These are phyloP conservation scores for Dexiosoma caninum DNA, from an alignment of 2,888 invertebrate species.

Conservation along the genomic window DNA sequence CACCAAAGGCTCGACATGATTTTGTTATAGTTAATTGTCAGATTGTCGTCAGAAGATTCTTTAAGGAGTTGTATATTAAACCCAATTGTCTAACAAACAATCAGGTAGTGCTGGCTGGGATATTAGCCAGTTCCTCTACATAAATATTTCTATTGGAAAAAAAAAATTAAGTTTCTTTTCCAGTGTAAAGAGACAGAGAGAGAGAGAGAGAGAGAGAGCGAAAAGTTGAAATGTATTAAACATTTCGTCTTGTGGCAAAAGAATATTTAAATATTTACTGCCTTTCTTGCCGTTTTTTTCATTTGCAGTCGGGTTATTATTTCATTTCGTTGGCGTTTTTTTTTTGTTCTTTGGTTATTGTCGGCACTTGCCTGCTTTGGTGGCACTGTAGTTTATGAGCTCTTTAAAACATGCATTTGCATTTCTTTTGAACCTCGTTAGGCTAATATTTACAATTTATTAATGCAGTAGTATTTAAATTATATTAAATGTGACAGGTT, in stretches of 20 bases:
- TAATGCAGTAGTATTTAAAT: conserved; percentile 71
- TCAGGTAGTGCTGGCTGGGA: no score
- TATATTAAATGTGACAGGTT: conserved; percentile 60
- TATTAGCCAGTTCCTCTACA: no score
- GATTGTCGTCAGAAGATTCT: no score
- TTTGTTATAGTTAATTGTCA: no score
- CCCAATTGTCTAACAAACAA: no score
- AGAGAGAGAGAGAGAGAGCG: neutral
- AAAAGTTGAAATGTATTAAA: conserved; percentile 22
- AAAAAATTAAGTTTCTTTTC: no score
- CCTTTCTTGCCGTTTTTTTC: neutral
- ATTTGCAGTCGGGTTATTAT: conserved; percentile 47
- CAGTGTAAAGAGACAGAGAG: no score
- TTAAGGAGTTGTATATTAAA: no score
- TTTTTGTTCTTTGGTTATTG: neutral
- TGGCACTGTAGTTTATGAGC: conserved; percentile 33
- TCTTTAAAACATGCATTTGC: conserved; percentile 56
- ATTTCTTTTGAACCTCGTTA: conserved; percentile 36
- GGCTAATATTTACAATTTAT: conserved; percentile 75
- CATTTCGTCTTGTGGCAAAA: conserved; percentile 36
- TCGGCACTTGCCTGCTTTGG: neutral
- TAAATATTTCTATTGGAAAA: no score
- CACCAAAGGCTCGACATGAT: no score
- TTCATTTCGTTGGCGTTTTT: conserved; percentile 15
- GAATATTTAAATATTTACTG: neutral